These are phyloP conservation scores for Penaeus vannamei DNA, from an alignment of 1,140 invertebrate genomes.

Conservation along the genomic window DNA sequence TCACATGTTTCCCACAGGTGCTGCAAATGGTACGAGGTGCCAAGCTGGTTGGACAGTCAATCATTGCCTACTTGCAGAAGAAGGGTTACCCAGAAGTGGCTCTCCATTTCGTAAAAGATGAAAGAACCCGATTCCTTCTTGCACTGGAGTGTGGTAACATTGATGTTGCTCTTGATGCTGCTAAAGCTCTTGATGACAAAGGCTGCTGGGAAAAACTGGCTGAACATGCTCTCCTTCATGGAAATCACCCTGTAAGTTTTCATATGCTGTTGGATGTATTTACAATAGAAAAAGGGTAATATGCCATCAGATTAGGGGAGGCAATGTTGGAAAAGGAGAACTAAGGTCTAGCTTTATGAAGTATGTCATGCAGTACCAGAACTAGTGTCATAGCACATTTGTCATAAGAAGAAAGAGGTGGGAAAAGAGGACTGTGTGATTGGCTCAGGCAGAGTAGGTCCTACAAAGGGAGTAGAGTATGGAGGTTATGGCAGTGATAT, in stretches of 20 bases:
- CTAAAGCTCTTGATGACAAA: constrained; percentile 93
- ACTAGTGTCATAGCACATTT: no score
- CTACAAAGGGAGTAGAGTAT: no score
- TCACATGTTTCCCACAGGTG: constrained; percentile 75
- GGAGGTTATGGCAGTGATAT: no score
- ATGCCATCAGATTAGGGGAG: no score
- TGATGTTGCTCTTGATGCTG: constrained; percentile 94
- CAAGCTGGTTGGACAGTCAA: constrained; percentile 97
- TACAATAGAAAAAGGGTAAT: neutral
- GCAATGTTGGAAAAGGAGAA: no score
- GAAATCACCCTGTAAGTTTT: constrained; percentile 87
- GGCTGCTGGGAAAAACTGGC: constrained; percentile 97
- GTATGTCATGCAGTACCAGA: no score
- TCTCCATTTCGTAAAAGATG: constrained; percentile 99
- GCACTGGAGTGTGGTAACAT: constrained; percentile 99
- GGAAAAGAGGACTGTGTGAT: no score
- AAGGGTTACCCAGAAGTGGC: constrained; percentile 99
- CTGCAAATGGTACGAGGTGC: constrained; percentile 98
- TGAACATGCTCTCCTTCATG: constrained; percentile 93
- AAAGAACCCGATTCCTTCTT: constrained; percentile 96
- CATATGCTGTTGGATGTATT: constrained; percentile 23
- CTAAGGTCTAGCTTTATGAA: no score
- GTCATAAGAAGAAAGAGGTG: no score
- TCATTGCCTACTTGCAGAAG: constrained; percentile 98
- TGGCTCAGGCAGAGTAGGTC: no score